Percentiles rank a stretch among this genome's conserved stretches.
These are phyloP conservation scores for Eudemis profundana DNA, from an alignment of 2,888 invertebrate genomes.

Conservation along the genomic window DNA sequence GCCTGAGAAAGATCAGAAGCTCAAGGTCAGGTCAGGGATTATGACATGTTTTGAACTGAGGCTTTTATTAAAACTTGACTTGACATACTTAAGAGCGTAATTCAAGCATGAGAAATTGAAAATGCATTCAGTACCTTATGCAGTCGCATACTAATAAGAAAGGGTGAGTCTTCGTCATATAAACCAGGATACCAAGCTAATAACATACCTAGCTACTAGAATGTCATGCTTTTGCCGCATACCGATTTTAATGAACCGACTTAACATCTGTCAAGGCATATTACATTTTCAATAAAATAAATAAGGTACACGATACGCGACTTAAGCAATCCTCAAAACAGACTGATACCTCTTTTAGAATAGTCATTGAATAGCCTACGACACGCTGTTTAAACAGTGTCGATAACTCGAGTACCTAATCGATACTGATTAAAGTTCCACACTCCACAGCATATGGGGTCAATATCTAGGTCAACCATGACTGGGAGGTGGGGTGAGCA, in stretches of 20 bases:
- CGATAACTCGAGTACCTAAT: slow-evolving; percentile 26
- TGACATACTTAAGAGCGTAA: too few species aligned
- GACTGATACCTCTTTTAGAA: not conserved
- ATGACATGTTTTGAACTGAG: not conserved
- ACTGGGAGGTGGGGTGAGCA: slow-evolving; percentile 25
- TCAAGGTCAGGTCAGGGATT: slow-evolving; percentile 17
- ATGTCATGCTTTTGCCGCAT: not conserved
- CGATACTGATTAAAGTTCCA: slow-evolving; percentile 42
- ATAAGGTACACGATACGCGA: too few species aligned
- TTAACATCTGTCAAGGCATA: not conserved
- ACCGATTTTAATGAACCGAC: not conserved
- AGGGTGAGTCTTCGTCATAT: too few species aligned
- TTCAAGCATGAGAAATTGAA: not conserved
- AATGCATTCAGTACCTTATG: too few species aligned
- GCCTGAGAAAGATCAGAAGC: slow-evolving; percentile 8
- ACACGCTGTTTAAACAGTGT: slow-evolving; percentile 8
- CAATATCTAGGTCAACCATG: slow-evolving; percentile 44
- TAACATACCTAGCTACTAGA: not conserved
- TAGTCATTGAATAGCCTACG: not conserved
- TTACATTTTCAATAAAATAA: not conserved
- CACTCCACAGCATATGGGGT: slow-evolving; percentile 36
- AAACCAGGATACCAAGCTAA: not conserved
- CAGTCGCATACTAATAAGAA: too few species aligned
- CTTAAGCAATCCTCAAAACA: not conserved
- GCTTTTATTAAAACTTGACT: not conserved